Evolutionary conservation across 1,140 invertebrate species (phyloP).

Genomic region (Drosophila prosaltans): DNA sequence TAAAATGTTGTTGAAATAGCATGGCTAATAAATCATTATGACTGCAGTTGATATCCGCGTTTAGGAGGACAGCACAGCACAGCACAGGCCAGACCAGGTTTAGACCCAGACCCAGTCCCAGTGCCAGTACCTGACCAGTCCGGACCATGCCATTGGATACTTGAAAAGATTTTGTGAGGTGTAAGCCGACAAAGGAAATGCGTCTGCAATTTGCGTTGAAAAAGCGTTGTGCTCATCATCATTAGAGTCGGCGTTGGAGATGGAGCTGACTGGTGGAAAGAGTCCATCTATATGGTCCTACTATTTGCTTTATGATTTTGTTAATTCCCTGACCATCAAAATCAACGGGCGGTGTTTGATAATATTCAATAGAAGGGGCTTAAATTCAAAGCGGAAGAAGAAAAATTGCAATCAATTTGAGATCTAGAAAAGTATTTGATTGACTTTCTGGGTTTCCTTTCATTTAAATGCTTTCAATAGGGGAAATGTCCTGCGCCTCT

Average conservation of each 20-base stretch:
- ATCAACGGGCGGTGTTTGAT: neutral
- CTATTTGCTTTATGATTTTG: slow-evolving; percentile 79
- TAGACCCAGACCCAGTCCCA: neutral
- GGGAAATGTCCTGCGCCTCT: neutral
- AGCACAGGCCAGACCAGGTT: too few relatives aligned
- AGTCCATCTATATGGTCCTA: slow-evolving; percentile 40
- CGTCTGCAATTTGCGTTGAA: slow-evolving; percentile 75
- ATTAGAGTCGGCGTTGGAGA: slow-evolving; percentile 55
- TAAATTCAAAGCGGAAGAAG: too few relatives aligned
- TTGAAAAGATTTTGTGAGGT: slow-evolving; percentile 65
- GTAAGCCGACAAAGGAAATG: slow-evolving; percentile 80
- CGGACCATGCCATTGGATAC: slow-evolving; percentile 1
- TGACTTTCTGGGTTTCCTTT: too few relatives aligned
- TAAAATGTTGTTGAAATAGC: slow-evolving; percentile 74
- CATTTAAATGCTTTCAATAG: too few relatives aligned
- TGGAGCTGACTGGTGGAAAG: slow-evolving; percentile 13
- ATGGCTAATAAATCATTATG: slow-evolving; percentile 74
- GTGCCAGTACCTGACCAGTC: neutral
- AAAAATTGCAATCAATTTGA: too few relatives aligned
- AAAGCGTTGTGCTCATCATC: slow-evolving; percentile 78
- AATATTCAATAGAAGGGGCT: neutral
- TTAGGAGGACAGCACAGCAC: neutral
- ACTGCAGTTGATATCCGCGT: slow-evolving; percentile 35
- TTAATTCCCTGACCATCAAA: slow-evolving; percentile 56
- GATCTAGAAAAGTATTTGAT: too few relatives aligned